Conservation (phyloP, 1,140 invertebrate genomes). For the Drosophila kepulauana region DNA sequence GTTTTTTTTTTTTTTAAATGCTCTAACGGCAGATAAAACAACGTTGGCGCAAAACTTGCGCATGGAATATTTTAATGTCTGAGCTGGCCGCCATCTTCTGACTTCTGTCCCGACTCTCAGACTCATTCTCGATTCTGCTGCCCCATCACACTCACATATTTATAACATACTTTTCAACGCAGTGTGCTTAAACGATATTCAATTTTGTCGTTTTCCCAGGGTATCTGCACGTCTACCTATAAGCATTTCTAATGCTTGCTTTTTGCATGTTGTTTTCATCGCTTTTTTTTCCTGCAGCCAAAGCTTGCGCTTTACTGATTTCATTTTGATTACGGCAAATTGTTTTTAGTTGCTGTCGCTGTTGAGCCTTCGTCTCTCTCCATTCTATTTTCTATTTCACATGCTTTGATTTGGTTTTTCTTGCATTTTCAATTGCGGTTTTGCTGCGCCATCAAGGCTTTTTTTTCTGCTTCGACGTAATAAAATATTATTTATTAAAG, state of each 20-base stretch:
- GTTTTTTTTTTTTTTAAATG: conserved; percentile 20
- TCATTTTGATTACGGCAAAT: conserved; percentile 80
- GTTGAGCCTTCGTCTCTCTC: conserved; percentile 19
- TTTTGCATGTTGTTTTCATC: conserved; percentile 30
- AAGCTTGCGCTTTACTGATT: conserved; percentile 76
- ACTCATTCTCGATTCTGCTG: background rate
- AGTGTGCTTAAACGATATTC: background rate
- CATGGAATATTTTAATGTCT: conserved; percentile 16
- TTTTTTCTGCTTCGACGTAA: background rate
- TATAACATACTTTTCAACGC: conserved; percentile 3
- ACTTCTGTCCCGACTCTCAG: background rate
- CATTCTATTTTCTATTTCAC: conserved; percentile 7
- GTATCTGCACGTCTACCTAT: conserved; percentile 5
- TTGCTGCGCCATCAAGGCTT: conserved; percentile 37
- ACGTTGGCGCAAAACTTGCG: conserved; percentile 4
- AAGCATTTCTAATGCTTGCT: background rate
- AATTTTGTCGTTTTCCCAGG: conserved; percentile 3
- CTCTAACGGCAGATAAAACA: conserved; percentile 23
- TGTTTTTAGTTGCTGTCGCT: conserved; percentile 69
- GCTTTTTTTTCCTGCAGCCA: conserved; percentile 48
- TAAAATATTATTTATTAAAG: conserved; percentile 32
- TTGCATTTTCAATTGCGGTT: conserved; percentile 56
- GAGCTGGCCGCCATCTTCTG: background rate
- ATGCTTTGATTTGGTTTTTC: conserved; percentile 49
- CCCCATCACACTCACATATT: background rate